These are phyloP conservation scores for Bubo blakistoni DNA, from an alignment of 2,113 vertebrate species.

Conservation along the genomic window DNA sequence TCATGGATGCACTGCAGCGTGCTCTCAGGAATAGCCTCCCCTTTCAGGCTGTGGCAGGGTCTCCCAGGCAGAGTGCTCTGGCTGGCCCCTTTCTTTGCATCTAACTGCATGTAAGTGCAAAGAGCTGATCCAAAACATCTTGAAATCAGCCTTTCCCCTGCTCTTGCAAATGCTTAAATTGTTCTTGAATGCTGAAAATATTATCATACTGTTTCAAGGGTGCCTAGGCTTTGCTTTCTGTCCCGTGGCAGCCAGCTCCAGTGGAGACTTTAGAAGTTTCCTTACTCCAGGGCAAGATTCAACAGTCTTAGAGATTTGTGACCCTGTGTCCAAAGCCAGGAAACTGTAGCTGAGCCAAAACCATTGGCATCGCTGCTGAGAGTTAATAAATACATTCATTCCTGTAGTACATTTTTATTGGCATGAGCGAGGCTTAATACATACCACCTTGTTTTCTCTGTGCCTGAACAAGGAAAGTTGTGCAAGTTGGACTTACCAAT, in stretches of 20 bases:
- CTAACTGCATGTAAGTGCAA: background rate
- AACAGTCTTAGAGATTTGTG: background rate
- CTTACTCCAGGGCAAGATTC: background rate
- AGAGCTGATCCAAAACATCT: background rate
- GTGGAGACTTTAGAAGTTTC: background rate
- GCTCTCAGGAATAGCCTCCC: background rate
- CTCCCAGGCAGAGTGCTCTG: background rate
- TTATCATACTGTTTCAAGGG: background rate
- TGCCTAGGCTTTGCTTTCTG: background rate
- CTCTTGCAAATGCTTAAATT: background rate
- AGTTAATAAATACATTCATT: slow-evolving; percentile 51
- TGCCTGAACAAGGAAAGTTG: background rate
- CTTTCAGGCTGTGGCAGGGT: background rate
- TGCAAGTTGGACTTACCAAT: background rate
- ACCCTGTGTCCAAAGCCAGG: background rate
- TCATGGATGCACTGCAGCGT: accelerated
- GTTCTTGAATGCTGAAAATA: background rate
- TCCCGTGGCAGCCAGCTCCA: background rate
- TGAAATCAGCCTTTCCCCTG: background rate
- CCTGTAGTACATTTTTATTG: slow-evolving; percentile 47
- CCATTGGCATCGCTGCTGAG: slow-evolving; percentile 18
- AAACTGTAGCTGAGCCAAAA: slow-evolving; percentile 21
- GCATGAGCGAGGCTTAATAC: background rate
- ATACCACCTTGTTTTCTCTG: slow-evolving; percentile 22
- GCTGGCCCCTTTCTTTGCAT: background rate